Base-by-base conservation (phyloP, 2,113 vertebrate species). In the Myrmecophaga tridactyla region DNA sequence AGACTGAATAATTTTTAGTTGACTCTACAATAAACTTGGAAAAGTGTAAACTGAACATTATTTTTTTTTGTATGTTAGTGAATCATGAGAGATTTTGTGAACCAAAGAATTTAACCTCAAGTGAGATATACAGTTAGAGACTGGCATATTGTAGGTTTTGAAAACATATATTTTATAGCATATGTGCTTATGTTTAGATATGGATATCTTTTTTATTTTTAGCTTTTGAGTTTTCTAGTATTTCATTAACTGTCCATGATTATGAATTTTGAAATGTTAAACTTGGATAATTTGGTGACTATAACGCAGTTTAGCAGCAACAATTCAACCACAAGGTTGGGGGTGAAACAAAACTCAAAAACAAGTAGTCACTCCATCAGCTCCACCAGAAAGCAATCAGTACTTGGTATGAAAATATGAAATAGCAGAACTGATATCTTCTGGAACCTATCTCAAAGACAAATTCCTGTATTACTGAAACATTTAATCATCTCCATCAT, bases 1-100 rank as follows among this genome's bases (percentile, higher is more conserved):
- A 63, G 76, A 83, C 88, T 67, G 81, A 92, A 36, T 85, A 80
- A 36, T 87, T 96, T 80, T 95, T 76, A 85, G 58, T 86, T 89
- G 56, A 85, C 80, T 89, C 34, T 58, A 81, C 27, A 78, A 39
- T 92, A 93, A 86, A 85, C 67, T 65, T n/a, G 9, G 62, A 51
- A 46, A 60, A 86, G 18, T 53, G 1, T 43, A 65, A 86, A 75
- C 3, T 82, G 65, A 87, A 18, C 5, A 63, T 51, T 80, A 39
- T 48, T 39, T 36, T 75, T 75, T 75, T 23, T 62, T 12, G 15
- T 62, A 1, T 85, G 31, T 73, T 73, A 86, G n/a, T 80, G 36
- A 53, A 12, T 85, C 25, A 80, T 87, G 27, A 92, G 67, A 63
- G 17, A 56, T 89, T 89, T 86, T 43, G 25, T 20, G 82, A 53